Evolutionary conservation across 1,140 invertebrate genomes (phyloP).

Genomic region (Dreissena polymorpha): DNA sequence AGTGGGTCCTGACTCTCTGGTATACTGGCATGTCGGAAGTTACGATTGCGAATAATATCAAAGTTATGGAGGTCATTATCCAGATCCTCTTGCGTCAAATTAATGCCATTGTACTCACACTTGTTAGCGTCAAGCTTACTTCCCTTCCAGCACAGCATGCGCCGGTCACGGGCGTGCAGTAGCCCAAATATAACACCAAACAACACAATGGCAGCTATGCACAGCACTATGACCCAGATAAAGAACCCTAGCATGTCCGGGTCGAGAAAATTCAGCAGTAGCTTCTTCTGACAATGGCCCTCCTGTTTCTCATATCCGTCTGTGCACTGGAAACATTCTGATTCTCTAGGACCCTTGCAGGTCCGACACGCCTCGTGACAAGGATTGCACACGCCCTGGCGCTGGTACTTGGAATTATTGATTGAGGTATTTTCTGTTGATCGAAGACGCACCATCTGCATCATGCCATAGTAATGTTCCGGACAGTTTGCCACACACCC

Average conservation of each 20-base stretch:
- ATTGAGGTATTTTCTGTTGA: slow-evolving; percentile 53
- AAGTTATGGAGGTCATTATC: slow-evolving; percentile 61
- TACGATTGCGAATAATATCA: slow-evolving; percentile 51
- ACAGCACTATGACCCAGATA: slow-evolving; percentile 74
- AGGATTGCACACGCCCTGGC: slow-evolving; percentile 67
- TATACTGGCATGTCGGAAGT: slow-evolving; percentile 46
- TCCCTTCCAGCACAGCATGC: slow-evolving; percentile 70
- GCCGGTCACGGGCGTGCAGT: slow-evolving; percentile 67
- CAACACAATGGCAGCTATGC: slow-evolving; percentile 70
- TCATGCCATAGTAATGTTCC: slow-evolving; percentile 71
- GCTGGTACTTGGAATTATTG: slow-evolving; percentile 54
- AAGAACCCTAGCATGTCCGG: slow-evolving; percentile 73
- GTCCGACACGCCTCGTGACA: slow-evolving; percentile 73
- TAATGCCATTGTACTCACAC: slow-evolving; percentile 70
- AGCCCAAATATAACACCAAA: slow-evolving; percentile 71
- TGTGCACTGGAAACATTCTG: slow-evolving; percentile 73
- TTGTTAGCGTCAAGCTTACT: slow-evolving; percentile 66
- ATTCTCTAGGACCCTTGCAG: slow-evolving; percentile 66
- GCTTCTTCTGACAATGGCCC: slow-evolving; percentile 66
- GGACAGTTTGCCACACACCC: slow-evolving; percentile 74
- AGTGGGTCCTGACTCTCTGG: slow-evolving; percentile 44
- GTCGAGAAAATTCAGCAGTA: slow-evolving; percentile 72
- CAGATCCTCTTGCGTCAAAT: slow-evolving; percentile 52
- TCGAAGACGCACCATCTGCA: slow-evolving; percentile 65
- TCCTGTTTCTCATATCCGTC: slow-evolving; percentile 66